These are phyloP conservation scores for Xiphophorus maculatus DNA, from an alignment of 2,113 vertebrate genomes.

Conservation along the genomic window DNA sequence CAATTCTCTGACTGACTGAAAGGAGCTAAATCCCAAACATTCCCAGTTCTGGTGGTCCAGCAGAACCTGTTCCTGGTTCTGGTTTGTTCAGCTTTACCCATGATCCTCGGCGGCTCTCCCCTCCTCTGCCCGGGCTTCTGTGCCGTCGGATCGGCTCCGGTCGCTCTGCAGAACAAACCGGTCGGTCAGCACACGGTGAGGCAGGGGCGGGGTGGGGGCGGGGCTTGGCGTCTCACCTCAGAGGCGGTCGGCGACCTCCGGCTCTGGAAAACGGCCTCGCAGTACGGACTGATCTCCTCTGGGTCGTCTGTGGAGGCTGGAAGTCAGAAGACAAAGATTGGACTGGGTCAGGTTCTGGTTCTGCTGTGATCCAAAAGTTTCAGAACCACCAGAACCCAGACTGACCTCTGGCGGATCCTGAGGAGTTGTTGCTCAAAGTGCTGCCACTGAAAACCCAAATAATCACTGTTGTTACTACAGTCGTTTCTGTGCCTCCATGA, in stretches of 20 bases:
- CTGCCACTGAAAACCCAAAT: slow-evolving; percentile 67
- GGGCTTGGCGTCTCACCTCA: slow-evolving; percentile 73
- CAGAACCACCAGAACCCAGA: background rate
- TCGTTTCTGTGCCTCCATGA: too few species aligned
- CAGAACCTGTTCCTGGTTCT: background rate
- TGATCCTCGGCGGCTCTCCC: slow-evolving; percentile 63
- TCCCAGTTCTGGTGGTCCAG: background rate
- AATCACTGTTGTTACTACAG: too few species aligned
- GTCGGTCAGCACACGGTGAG: background rate
- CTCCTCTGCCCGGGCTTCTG: slow-evolving; percentile 33
- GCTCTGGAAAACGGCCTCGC: slow-evolving; percentile 83
- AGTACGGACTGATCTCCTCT: slow-evolving; percentile 83
- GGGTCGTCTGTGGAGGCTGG: slow-evolving; percentile 66
- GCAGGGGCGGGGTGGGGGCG: background rate
- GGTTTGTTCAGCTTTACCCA: slow-evolving; percentile 65
- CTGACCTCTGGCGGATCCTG: slow-evolving; percentile 75
- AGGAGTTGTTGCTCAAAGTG: slow-evolving; percentile 73
- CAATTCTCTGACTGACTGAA: background rate
- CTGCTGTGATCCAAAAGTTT: background rate
- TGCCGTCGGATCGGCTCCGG: slow-evolving; percentile 39
- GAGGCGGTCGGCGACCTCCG: slow-evolving; percentile 36
- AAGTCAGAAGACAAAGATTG: background rate
- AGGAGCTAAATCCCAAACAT: background rate
- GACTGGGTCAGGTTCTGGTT: background rate
- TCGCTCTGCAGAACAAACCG: slow-evolving; percentile 53